Evolutionary conservation across 2,797 vertebrate species (phyloP).

Genomic region (Eulemur mongoz): DNA sequence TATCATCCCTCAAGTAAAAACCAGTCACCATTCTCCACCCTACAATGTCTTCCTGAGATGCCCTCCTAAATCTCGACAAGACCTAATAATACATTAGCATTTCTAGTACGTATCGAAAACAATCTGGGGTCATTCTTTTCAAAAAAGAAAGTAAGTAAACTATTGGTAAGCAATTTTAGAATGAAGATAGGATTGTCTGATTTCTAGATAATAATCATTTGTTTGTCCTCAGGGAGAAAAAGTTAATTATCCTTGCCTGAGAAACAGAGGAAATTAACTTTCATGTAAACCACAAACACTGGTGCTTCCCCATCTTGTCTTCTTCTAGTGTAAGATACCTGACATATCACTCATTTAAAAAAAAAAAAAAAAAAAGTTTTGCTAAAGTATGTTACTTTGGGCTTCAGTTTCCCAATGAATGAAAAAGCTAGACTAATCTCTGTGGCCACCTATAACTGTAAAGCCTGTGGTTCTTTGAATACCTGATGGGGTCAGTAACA

Average conservation of each 20-base stretch:
- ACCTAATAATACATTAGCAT: neutral
- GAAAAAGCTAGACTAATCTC: neutral
- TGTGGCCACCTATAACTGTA: neutral
- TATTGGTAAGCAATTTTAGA: neutral
- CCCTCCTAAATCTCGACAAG: neutral
- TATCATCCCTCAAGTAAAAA: neutral
- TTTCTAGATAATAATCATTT: conserved; percentile 33
- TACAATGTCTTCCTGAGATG: neutral
- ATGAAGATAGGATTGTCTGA: neutral
- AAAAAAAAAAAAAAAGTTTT: neutral
- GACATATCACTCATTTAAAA: neutral
- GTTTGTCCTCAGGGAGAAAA: neutral
- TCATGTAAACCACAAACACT: conserved; percentile 31
- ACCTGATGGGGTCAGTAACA: neutral
- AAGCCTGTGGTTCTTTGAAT: neutral
- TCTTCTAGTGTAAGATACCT: neutral
- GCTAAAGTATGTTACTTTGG: neutral
- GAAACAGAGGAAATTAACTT: conserved; percentile 46
- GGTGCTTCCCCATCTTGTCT: neutral
- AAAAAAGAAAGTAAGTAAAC: neutral
- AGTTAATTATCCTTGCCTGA: neutral
- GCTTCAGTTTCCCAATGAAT: neutral
- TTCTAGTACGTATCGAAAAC: neutral
- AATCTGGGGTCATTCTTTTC: neutral
- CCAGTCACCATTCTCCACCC: neutral